A percentile compares a stretch with the other conserved stretches of the same genome.
Evolutionary conservation across 2,888 invertebrate genomes (phyloP).

Genomic region (Nemoura dubitans): DNA sequence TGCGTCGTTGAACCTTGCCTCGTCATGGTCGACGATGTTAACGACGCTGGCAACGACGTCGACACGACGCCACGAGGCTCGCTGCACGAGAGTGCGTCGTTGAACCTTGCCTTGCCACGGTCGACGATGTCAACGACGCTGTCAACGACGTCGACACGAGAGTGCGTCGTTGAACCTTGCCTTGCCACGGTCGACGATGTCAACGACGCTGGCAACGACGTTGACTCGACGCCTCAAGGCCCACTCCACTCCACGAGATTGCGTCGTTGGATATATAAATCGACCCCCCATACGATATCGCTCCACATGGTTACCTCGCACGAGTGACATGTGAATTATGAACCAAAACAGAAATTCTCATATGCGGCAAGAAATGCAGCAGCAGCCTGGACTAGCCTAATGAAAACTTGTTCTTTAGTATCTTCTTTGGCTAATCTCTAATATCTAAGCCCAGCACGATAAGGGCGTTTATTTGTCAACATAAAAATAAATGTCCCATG

Average conservation of each 20-base stretch:
- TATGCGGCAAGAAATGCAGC: neutral
- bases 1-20: too few relatives aligned
- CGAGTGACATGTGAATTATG: neutral
- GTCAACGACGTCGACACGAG: neutral
- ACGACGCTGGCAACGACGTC: too few relatives aligned
- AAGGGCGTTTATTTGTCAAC: conserved; percentile 12
- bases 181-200: too few relatives aligned
- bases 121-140: too few relatives aligned
- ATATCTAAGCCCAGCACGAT: neutral
- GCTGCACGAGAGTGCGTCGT: too few relatives aligned
- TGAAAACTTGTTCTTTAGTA: neutral
- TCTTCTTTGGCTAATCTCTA: neutral
- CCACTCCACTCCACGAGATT: neutral
- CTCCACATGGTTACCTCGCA: neutral
- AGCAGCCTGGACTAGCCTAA: neutral
- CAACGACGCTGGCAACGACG: neutral
- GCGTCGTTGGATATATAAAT: neutral
- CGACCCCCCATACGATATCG: neutral
- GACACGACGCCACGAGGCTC: too few relatives aligned
- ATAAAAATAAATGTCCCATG: conserved; percentile 12
- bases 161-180: too few relatives aligned
- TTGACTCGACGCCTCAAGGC: neutral
- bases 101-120: too few relatives aligned
- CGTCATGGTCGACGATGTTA: too few relatives aligned
- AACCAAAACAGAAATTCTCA: neutral